These are phyloP conservation scores for Actenoides lindsayi DNA, from an alignment of 2,113 vertebrate genomes.

Conservation along the genomic window DNA sequence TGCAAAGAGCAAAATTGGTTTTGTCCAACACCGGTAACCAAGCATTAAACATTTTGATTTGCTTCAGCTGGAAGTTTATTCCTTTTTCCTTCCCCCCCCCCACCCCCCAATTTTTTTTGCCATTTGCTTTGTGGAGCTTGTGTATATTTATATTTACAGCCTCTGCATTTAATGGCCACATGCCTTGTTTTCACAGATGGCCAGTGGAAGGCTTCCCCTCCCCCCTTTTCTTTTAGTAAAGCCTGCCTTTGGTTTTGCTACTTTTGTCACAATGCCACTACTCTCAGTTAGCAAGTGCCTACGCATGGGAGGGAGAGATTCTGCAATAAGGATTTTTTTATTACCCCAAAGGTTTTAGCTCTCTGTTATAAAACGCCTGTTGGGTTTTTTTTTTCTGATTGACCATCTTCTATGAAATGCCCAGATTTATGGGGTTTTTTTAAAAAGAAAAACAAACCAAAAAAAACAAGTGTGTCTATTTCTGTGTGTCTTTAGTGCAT, in stretches of 20 bases:
- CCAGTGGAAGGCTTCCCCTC: constrained; percentile 78
- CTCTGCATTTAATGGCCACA: constrained; percentile 82
- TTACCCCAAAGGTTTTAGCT: constrained; percentile 29
- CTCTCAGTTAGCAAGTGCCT: constrained; percentile 79
- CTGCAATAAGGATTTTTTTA: constrained; percentile 64
- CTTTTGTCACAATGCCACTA: constrained; percentile 80
- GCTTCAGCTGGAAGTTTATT: constrained; percentile 72
- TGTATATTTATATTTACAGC: constrained; percentile 84
- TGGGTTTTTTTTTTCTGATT: neutral
- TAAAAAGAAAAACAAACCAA: neutral
- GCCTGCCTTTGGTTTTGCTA: constrained; percentile 76
- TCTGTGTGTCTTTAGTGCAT: neutral
- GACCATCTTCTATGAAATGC: constrained; percentile 54
- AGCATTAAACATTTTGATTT: constrained; percentile 75
- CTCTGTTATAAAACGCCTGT: constrained; percentile 48
- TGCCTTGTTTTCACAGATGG: constrained; percentile 87
- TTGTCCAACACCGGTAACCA: constrained; percentile 59
- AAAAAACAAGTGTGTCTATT: neutral
- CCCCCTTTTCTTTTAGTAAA: constrained; percentile 63
- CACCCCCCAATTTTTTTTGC: neutral
- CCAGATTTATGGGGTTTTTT: neutral
- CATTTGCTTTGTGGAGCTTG: constrained; percentile 79
- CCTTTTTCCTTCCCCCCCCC: neutral
- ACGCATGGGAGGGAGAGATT: constrained; percentile 71
- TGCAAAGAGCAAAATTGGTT: constrained; percentile 65